phyloP scores from a whole-genome alignment of 2,113 vertebrate species.

The Cephalopterus ornatus region DNA sequence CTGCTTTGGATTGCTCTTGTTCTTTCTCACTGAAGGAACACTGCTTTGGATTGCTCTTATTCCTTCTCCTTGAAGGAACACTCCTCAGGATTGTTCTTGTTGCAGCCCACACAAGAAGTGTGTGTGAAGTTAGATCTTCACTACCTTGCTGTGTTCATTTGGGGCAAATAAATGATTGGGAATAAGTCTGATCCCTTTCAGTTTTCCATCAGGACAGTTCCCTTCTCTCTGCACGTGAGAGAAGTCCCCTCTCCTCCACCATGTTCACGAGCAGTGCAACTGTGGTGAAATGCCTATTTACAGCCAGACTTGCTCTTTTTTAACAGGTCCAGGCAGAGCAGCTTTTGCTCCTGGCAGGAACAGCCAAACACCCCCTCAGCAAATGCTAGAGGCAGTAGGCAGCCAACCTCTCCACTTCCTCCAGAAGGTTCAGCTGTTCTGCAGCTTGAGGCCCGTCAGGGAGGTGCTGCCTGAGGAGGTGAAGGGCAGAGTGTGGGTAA shows the following conservation, averaged over 20 bases:
- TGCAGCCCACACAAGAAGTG: no score
- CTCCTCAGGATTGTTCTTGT: background rate
- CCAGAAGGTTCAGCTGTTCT: background rate
- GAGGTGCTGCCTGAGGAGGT: conserved; percentile 26
- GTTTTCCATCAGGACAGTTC: background rate
- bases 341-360: conserved; percentile 36
- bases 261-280: background rate
- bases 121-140: background rate
- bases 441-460: conserved; percentile 1
- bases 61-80: no score
- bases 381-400: background rate
- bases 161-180: background rate
- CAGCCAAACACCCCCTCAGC: background rate
- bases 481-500: background rate
- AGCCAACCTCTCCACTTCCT: conserved; percentile 17
- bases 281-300: conserved; percentile 5
- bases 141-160: fast-evolving
- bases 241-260: background rate
- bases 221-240: background rate
- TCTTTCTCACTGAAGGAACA: no score
- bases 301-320: conserved; percentile 40
- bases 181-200: background rate
- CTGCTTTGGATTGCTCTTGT: background rate
- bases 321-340: conserved; percentile 44
- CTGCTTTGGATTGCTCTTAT: no score